Percentiles rank a stretch among this genome's conserved stretches.
phyloP scores from a whole-genome alignment of 2,888 invertebrate genomes.

The Melangyna quadrimaculata region DNA sequence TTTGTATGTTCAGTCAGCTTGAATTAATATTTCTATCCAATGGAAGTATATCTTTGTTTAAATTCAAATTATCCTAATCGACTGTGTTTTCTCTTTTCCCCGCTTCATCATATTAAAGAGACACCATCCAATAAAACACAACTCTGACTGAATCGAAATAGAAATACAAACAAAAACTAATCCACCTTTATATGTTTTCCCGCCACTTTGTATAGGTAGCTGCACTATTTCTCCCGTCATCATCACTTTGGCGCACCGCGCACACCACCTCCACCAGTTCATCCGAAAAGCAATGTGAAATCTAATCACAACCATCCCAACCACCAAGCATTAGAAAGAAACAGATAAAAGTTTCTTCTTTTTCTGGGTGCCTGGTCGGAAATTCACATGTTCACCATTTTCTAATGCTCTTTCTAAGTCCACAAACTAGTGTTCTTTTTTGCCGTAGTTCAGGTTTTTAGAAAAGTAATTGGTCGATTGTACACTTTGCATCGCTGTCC shows the following conservation, averaged over 20 bases:
- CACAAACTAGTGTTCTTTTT: conserved; percentile 28
- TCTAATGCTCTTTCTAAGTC: conserved; percentile 72
- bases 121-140: neutral
- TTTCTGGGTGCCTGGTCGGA: conserved; percentile 61
- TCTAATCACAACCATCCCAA: conserved; percentile 65
- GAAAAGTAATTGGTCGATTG: conserved; percentile 63
- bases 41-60: neutral
- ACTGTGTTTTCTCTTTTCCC: neutral
- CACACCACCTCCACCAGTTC: conserved; percentile 33
- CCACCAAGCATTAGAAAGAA: conserved; percentile 60
- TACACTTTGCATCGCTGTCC: conserved; percentile 22
- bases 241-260: neutral
- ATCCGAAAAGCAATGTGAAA: conserved; percentile 38
- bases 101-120: neutral
- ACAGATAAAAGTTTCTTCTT: conserved; percentile 1
- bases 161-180: neutral
- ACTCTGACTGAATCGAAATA: neutral
- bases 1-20: neutral
- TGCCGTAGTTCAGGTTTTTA: neutral
- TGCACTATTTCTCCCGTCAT: conserved; percentile 39
- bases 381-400: conserved; percentile 71
- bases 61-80: neutral
- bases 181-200: conserved; percentile 3
- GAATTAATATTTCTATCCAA: neutral
- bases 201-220: neutral